Percentiles rank a stretch among this genome's conserved stretches.
phyloP scores from a whole-genome alignment of 2,113 vertebrate species.

The Petroica traversi region DNA sequence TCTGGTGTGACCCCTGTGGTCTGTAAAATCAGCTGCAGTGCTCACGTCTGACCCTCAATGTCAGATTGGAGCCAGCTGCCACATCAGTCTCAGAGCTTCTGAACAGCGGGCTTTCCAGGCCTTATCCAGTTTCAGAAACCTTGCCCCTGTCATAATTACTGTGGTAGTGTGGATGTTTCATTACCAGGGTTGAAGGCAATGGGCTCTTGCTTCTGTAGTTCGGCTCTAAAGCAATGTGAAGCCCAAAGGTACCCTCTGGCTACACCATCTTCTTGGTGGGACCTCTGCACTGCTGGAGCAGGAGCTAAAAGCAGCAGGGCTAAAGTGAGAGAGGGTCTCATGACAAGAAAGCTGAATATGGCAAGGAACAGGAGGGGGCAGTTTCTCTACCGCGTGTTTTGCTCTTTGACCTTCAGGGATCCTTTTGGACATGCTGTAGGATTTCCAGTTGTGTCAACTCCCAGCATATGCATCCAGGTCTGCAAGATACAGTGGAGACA shows the following conservation, averaged over 20 bases:
- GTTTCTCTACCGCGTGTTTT: not conserved
- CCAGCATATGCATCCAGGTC: not conserved
- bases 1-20: rapidly evolving
- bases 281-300: not conserved
- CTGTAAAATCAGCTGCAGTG: not conserved
- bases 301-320: not conserved
- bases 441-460: not conserved
- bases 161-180: not conserved
- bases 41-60: not conserved
- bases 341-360: not conserved
- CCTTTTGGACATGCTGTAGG: not conserved
- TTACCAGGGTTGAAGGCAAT: not conserved
- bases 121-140: not conserved
- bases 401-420: not conserved
- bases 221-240: not conserved
- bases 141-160: not conserved
- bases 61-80: not conserved
- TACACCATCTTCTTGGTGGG: not conserved
- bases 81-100: not conserved
- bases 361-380: not conserved
- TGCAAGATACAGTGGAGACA: not conserved
- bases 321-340: not conserved
- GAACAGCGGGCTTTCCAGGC: not conserved
- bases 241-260: not conserved
- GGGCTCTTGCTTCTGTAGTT: not conserved